These are phyloP conservation scores for Colletes gigas DNA, from an alignment of 1,140 invertebrate species.

Conservation along the genomic window DNA sequence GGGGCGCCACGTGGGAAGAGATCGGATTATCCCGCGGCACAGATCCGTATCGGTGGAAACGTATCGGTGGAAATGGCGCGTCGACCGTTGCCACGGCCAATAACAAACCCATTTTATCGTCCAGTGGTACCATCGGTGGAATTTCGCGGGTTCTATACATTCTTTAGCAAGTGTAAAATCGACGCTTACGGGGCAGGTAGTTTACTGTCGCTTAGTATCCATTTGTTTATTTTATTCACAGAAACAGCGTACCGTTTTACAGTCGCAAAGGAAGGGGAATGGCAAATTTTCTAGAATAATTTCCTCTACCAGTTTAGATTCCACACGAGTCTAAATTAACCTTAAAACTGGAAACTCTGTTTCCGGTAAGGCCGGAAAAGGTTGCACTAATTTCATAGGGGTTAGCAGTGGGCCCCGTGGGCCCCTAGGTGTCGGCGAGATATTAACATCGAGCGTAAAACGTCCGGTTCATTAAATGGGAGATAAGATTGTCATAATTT, in stretches of 20 bases:
- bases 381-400: conserved; percentile 40
- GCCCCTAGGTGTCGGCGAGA: conserved; percentile 67
- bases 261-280: no score
- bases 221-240: no score
- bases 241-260: no score
- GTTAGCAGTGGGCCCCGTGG: background rate
- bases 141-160: background rate
- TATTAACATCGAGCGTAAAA: conserved; percentile 73
- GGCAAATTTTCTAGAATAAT: no score
- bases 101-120: conserved; percentile 52
- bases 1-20: conserved; percentile 79
- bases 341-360: no score
- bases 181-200: background rate
- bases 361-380: conserved; percentile 1
- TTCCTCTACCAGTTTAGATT: no score
- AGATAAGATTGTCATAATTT: conserved; percentile 78
- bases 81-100: conserved; percentile 17
- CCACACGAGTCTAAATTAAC: no score
- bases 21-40: conserved; percentile 69
- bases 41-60: conserved; percentile 48
- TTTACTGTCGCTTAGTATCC: background rate
- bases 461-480: conserved; percentile 73
- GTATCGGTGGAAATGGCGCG: conserved; percentile 35
- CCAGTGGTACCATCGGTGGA: background rate
- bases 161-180: conserved; percentile 5